Conservation (phyloP, 2,888 invertebrate genomes). For the Ophion costatus region DNA sequence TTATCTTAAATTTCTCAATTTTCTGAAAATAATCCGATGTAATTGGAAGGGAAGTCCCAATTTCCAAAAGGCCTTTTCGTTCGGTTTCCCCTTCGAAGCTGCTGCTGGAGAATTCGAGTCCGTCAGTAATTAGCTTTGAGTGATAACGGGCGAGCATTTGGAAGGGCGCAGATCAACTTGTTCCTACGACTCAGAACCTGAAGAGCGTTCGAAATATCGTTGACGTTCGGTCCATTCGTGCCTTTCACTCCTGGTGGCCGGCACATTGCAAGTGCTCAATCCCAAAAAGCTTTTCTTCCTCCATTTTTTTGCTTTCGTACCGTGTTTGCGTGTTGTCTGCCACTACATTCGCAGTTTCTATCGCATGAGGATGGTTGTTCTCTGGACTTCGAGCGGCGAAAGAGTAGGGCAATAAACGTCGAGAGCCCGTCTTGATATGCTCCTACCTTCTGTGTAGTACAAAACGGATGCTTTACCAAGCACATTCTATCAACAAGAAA, state of each 20-base stretch:
- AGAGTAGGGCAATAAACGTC: conserved; percentile 75
- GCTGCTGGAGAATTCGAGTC: no score
- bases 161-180: background rate
- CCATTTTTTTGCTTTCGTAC: conserved; percentile 30
- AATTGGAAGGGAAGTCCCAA: background rate
- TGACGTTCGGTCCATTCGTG: conserved; percentile 41
- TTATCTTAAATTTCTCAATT: no score
- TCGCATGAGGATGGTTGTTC: conserved; percentile 70
- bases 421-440: conserved; percentile 50
- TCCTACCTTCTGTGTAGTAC: conserved; percentile 1
- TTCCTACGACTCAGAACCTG: no score
- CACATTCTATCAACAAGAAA: conserved; percentile 39
- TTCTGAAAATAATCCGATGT: no score
- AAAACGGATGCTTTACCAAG: conserved; percentile 28
- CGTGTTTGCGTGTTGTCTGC: conserved; percentile 13
- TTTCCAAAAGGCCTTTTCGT: background rate
- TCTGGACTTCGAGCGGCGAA: conserved; percentile 65
- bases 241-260: conserved; percentile 64
- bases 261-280: conserved; percentile 64
- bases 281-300: conserved; percentile 42
- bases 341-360: conserved; percentile 44
- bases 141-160: background rate
- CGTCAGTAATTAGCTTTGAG: background rate
- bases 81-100: background rate
- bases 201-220: background rate